phyloP scores from a whole-genome alignment of 1,140 invertebrate species.

The Eupeodes corollae region DNA sequence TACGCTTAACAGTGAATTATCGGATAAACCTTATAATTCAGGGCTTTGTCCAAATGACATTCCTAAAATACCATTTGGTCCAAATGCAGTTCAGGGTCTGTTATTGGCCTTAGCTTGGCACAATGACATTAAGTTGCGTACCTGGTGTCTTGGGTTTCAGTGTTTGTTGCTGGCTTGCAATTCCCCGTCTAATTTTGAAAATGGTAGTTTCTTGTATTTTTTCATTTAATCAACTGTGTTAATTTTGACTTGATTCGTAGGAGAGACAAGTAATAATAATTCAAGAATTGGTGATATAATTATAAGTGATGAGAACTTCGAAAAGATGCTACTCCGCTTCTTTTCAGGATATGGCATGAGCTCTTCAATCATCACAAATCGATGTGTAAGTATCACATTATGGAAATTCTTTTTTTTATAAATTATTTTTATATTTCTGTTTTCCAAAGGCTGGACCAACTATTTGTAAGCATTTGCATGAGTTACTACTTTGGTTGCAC shows the following conservation, averaged over 20 bases:
- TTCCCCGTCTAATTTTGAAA: slow-evolving; percentile 22
- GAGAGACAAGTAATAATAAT: slow-evolving; percentile 18
- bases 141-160: slow-evolving; percentile 63
- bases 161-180: slow-evolving; percentile 47
- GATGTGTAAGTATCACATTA: slow-evolving; percentile 21
- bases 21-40: slow-evolving; percentile 36
- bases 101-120: slow-evolving; percentile 55
- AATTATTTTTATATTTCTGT: not conserved
- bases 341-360: slow-evolving; percentile 53
- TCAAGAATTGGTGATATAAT: slow-evolving; percentile 48
- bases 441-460: slow-evolving; percentile 67
- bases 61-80: slow-evolving; percentile 59
- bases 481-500: slow-evolving; percentile 57
- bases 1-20: slow-evolving; percentile 55
- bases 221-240: not conserved
- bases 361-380: slow-evolving; percentile 29
- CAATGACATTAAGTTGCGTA: slow-evolving; percentile 54
- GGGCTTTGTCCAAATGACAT: slow-evolving; percentile 48
- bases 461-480: slow-evolving; percentile 59
- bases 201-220: not conserved
- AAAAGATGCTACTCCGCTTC: slow-evolving; percentile 59
- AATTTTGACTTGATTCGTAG: slow-evolving; percentile 14
- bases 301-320: slow-evolving; percentile 55
- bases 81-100: slow-evolving; percentile 56
- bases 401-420: too few relatives aligned